These are phyloP conservation scores for Rhabdophis nuchalis DNA, from an alignment of 2,797 vertebrate genomes.

Conservation along the genomic window DNA sequence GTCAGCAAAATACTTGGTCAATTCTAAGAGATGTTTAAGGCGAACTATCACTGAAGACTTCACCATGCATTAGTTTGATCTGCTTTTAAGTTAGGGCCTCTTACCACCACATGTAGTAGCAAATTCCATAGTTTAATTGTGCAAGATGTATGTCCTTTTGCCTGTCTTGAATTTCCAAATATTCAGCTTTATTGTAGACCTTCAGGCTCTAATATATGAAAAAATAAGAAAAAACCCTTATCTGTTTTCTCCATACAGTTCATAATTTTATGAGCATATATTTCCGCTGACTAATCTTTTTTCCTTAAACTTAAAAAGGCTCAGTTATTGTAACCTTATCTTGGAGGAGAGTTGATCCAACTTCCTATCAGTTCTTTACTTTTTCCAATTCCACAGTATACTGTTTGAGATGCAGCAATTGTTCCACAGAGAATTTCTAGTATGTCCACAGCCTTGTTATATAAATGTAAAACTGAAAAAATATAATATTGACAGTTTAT, in stretches of 20 bases:
- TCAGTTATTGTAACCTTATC: background rate
- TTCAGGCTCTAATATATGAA: background rate
- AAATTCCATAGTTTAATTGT: background rate
- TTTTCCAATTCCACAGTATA: background rate
- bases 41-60: background rate
- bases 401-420: background rate
- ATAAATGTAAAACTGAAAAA: background rate
- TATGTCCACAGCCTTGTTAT: background rate
- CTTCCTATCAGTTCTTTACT: background rate
- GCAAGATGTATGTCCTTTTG: background rate
- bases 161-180: background rate
- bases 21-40: background rate
- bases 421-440: background rate
- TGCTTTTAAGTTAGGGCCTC: background rate
- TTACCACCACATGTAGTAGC: background rate
- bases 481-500: background rate
- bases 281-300: background rate
- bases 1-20: background rate
- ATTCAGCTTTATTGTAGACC: background rate
- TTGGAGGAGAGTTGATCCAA: background rate
- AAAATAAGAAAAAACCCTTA: background rate
- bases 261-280: background rate
- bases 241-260: background rate
- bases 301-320: background rate
- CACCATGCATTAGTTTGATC: background rate